Base-by-base conservation (phyloP, 2,797 vertebrate species). In the Lacerta bilineata region DNA sequence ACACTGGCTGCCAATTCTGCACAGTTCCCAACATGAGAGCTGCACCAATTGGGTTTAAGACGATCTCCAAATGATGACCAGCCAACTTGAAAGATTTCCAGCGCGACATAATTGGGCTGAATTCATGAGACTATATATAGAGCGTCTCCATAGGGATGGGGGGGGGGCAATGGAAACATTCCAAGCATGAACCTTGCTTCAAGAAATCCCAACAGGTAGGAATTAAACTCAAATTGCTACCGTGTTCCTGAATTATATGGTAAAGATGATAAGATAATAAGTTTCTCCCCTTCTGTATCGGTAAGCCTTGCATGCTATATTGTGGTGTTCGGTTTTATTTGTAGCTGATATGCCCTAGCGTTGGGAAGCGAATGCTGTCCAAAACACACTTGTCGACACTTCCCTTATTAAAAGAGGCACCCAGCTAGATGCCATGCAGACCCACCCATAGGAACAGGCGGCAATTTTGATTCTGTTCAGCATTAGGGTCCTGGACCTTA, bases 21-120 rank as follows among this genome's bases (percentile, higher is more conserved):
- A 92, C 93, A 92, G 90, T 94, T 91, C 87, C 17, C 87, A 91
- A 84, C 91, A 86, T 75, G 61, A 85, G 27, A 93, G 92, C 74
- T 85, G 91, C 86, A 89, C 89, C 83, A 93, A 93, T 93, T 84
- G 83, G 90, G 91, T 95, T 80, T 94, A 94, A 94, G 94, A 95
- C 3, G 11, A 95, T 93, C 92, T 91, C 86, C 90, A 90, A 36
- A 93, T 92, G 94, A 95, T 94, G 92, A 95, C 95, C 92, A 90
- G 81, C 88, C 85, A 87, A 89, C 93, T 95, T 92, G 85, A 95
- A 96, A 94, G 91, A 41, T 90, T 95, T 95, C 93, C 94, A 91
- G 83, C 64, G 80, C 18, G 20, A 90, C 90, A 94, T 90, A 94
- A 94, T 93, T 91, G 93, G 91, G 84, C 85, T 87, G 88, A 90